Evolutionary conservation across 2,888 invertebrate species (phyloP).

Genomic region (Palloptera scutellata): DNA sequence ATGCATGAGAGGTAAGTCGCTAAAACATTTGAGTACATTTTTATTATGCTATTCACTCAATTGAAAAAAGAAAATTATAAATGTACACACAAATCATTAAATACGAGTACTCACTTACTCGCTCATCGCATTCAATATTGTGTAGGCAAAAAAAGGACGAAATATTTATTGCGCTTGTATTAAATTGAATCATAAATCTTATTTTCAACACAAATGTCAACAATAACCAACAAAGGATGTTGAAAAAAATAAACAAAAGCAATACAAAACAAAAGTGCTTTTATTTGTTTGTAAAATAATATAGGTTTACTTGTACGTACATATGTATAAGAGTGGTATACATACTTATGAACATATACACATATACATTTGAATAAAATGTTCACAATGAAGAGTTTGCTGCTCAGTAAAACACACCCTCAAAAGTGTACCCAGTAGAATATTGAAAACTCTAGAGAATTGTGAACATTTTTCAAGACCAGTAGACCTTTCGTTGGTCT

Average conservation of each 20-base stretch:
- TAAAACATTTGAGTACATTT: too few species aligned
- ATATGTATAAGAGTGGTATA: neutral
- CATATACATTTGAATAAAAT: neutral
- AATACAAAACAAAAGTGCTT: neutral
- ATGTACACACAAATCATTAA: neutral
- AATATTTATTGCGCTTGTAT: constrained; percentile 23
- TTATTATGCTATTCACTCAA: too few species aligned
- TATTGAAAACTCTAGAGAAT: too few species aligned
- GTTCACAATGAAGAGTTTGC: too few species aligned
- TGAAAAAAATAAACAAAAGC: constrained; percentile 3
- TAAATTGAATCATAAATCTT: constrained; percentile 30
- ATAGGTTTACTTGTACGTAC: too few species aligned
- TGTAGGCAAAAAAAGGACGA: neutral
- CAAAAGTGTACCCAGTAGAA: neutral
- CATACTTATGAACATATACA: neutral
- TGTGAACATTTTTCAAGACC: too few species aligned
- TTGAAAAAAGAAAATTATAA: too few species aligned
- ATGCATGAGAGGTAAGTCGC: too few species aligned
- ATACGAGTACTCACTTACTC: neutral
- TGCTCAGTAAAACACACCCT: neutral
- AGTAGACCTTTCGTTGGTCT: too few species aligned
- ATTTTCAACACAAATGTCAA: constrained; percentile 31
- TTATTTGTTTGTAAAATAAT: too few species aligned
- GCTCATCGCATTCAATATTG: neutral
- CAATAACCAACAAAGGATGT: constrained; percentile 19